phyloP scores from a whole-genome alignment of 2,888 invertebrate genomes.

The Germaria angustata region DNA sequence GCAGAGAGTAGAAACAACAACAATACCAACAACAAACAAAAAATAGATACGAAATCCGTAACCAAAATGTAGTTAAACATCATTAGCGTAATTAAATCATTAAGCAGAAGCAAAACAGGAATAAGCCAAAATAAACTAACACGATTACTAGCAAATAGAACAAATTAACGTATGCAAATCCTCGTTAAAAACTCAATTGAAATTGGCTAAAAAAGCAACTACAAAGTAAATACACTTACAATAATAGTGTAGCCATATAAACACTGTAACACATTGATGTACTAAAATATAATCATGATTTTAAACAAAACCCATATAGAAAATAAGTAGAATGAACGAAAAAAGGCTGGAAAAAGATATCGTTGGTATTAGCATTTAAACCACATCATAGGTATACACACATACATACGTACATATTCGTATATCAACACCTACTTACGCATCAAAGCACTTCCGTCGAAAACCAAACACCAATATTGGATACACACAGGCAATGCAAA shows the following conservation, averaged over 20 bases:
- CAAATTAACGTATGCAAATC: conserved; percentile 68
- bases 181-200: conserved; percentile 65
- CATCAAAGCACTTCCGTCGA: conserved; percentile 50
- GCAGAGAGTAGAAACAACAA: not conserved
- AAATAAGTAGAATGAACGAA: conserved; percentile 10
- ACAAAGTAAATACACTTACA: conserved; percentile 18
- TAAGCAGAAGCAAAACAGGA: conserved; percentile 46
- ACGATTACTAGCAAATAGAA: conserved; percentile 60
- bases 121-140: conserved; percentile 43
- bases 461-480: conserved; percentile 25
- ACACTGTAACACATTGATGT: not conserved
- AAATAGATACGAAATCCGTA: conserved; percentile 42
- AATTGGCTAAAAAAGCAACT: conserved; percentile 55
- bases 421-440: conserved; percentile 57
- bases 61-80: conserved; percentile 60
- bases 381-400: conserved; percentile 4
- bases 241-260: not conserved
- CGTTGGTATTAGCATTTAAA: conserved; percentile 35
- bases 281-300: conserved; percentile 22
- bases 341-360: conserved; percentile 23
- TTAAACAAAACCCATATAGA: conserved; percentile 11
- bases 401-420: not conserved
- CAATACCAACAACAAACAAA: not conserved
- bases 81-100: conserved; percentile 65
- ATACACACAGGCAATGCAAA: not conserved